Base-by-base conservation (phyloP, 2,113 vertebrate genomes). In the Hippocampus mohnikei region DNA sequence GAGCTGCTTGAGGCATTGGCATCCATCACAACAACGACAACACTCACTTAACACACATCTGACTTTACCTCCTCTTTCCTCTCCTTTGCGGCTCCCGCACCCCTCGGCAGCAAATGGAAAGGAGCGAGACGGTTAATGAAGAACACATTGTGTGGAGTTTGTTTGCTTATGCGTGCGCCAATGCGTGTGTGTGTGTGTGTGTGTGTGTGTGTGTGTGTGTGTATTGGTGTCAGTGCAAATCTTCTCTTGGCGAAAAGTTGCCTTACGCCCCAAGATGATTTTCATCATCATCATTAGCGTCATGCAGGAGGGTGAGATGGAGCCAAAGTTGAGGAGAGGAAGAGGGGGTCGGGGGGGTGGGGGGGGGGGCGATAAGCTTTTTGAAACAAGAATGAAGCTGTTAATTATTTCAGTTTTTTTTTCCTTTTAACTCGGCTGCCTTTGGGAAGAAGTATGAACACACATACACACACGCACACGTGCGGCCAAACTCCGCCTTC, bases 301-400 rank as follows among this genome's bases (percentile, higher is more conserved):
- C 71, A 73, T 79, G 75, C 81, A 55, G 52, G 52, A 55, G 52
- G n/a, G 81, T 80, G 65, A 50, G 56, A 72, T 55, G 66, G 81
- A 88, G 85, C 86, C 84, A 89, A 90, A 87, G 84, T 82, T 67
- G 53, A n/a, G n/a, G n/a, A n/a, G n/a, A n/a, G n/a, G n/a, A n/a
- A n/a, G n/a, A n/a, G n/a, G n/a, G n/a, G n/a, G n/a, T n/a, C n/a
- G n/a, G n/a, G n/a, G n/a, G n/a, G 74, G 75, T 61, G 65, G 61
- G 74, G 74, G 48, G 59, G 61, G 76, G 42, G 72, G 21, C 67
- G 23, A 61, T 79, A 73, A 81, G 76, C 53, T 74, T 88, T 33
- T 86, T 89, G 75, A 85, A 83, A 83, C 58, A 72, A 69, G 82
- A 90, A 86, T 77, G 58, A 82, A 69, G 66, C 59, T 78, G 78